These are phyloP conservation scores for Steinernema khuongi DNA, from an alignment of 1,140 invertebrate genomes.

Conservation along the genomic window DNA sequence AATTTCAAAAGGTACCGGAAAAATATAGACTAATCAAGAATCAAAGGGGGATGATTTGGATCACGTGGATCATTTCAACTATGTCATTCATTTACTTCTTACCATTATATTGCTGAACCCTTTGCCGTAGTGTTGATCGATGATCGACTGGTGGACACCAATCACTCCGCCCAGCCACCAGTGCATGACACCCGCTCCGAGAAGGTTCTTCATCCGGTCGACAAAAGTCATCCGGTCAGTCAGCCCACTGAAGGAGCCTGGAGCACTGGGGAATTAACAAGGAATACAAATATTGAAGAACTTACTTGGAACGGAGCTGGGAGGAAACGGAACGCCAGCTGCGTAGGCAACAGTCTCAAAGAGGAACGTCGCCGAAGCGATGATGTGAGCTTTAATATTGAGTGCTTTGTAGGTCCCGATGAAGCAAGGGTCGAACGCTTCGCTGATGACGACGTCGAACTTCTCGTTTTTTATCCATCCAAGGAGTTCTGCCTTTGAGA, in stretches of 20 bases:
- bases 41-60: too few relatives aligned
- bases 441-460: constrained; percentile 13
- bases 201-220: background rate
- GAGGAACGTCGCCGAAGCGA: constrained; percentile 8
- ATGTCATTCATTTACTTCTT: too few relatives aligned
- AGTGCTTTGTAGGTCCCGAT: constrained; percentile 8
- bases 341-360: background rate
- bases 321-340: background rate
- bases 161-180: background rate
- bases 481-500: background rate
- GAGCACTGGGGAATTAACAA: background rate
- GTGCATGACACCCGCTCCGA: background rate
- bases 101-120: background rate
- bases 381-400: background rate
- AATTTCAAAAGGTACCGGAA: too few relatives aligned
- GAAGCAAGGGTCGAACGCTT: constrained; percentile 16
- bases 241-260: background rate
- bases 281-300: background rate
- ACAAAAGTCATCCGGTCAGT: background rate
- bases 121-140: background rate
- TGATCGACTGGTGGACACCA: background rate
- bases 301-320: background rate
- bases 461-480: constrained; percentile 20
- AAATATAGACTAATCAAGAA: too few relatives aligned
- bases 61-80: too few relatives aligned